Percentiles rank a stretch among this genome's conserved stretches.
Conservation (phyloP, 2,113 vertebrate genomes). For the Urocynchramus pylzowi region DNA sequence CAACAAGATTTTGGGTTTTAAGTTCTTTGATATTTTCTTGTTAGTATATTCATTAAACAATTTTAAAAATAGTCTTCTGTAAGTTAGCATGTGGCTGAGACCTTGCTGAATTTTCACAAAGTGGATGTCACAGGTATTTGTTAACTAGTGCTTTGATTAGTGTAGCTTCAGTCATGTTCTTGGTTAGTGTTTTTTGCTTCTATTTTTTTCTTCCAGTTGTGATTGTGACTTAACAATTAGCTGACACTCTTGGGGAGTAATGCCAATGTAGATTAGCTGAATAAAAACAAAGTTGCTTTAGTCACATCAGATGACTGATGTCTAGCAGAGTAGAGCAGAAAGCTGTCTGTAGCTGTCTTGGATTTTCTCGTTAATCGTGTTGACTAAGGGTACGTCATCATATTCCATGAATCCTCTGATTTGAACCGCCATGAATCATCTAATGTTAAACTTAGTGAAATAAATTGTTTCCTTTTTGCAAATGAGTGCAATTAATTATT, state of each 20-base stretch:
- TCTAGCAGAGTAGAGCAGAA: neutral
- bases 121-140: neutral
- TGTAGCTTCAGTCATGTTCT: neutral
- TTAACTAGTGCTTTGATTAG: neutral
- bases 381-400: neutral
- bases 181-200: neutral
- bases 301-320: neutral
- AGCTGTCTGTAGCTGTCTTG: neutral
- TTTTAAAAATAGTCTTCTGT: neutral
- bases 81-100: neutral
- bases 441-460: neutral
- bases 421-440: neutral
- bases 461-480: neutral
- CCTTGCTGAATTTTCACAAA: neutral
- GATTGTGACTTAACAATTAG: neutral
- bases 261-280: neutral
- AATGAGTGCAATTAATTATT: neutral
- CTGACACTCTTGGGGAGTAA: neutral
- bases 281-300: neutral
- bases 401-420: neutral
- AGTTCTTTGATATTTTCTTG: neutral
- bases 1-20: neutral
- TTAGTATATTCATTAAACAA: neutral
- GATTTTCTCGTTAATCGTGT: neutral
- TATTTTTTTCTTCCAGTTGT: neutral